Conservation (phyloP, 2,113 vertebrate species). For the Numida meleagris region DNA sequence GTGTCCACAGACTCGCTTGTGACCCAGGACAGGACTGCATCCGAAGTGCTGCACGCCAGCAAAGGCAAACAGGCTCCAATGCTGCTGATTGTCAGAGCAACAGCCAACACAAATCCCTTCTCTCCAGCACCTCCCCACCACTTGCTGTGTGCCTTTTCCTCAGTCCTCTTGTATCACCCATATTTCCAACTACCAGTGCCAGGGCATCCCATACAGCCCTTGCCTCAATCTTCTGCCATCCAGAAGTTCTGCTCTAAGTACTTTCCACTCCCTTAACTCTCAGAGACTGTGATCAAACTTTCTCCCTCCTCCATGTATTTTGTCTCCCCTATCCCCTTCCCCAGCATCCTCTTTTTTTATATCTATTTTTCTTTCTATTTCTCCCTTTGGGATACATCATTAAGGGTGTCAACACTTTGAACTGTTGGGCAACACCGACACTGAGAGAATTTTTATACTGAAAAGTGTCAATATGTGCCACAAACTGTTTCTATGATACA, state of each 20-base stretch:
- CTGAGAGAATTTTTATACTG: constrained; percentile 11
- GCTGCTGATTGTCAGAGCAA: too few species aligned
- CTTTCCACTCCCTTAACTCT: not conserved
- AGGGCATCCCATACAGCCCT: not conserved
- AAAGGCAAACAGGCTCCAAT: not conserved
- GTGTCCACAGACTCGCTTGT: not conserved
- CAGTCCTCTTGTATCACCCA: rapidly evolving
- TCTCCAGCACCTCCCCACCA: not conserved
- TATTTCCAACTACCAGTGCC: not conserved
- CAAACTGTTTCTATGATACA: not conserved
- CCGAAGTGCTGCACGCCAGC: not conserved
- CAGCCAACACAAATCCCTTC: not conserved
- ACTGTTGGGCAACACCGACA: constrained; percentile 33
- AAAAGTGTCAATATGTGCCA: constrained; percentile 20
- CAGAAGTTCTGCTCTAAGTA: not conserved
- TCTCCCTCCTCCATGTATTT: not conserved
- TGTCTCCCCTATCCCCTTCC: not conserved
- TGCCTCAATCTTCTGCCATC: not conserved
- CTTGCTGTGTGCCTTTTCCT: not conserved
- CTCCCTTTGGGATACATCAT: not conserved
- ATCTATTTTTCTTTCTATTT: too few species aligned
- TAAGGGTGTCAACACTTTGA: constrained; percentile 1
- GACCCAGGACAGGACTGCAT: not conserved
- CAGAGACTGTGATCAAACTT: not conserved
- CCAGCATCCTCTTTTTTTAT: not conserved